Conservation (phyloP, 2,797 vertebrate species). For the Dermochelys coriacea region DNA sequence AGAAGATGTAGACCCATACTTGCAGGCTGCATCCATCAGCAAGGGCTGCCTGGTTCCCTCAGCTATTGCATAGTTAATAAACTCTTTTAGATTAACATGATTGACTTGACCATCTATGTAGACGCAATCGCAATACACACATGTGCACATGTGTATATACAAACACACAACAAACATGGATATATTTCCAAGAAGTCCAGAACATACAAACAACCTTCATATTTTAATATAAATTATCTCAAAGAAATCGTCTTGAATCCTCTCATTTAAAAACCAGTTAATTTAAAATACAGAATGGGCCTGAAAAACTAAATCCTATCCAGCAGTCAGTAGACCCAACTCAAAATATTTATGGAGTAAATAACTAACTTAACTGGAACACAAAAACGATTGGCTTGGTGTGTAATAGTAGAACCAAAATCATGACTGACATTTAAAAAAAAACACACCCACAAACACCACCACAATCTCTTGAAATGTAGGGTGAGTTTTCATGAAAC, state of each 20-base stretch:
- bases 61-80: no score
- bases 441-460: no score
- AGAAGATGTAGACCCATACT: no score
- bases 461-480: not conserved
- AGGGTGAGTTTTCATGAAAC: not conserved
- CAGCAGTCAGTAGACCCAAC: conserved; percentile 4
- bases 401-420: not conserved
- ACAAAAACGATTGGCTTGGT: not conserved
- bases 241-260: not conserved
- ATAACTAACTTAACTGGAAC: not conserved
- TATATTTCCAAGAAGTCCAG: not conserved
- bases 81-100: no score
- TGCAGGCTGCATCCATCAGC: no score
- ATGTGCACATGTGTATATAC: no score
- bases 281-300: conserved; percentile 14
- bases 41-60: no score
- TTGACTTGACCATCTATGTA: no score
- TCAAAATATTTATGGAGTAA: not conserved
- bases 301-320: not conserved
- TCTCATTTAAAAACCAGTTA: not conserved
- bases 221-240: not conserved
- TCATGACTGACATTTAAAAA: not conserved
- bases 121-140: no score
- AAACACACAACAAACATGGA: not conserved
- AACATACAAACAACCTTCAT: not conserved